Evolutionary conservation across 2,113 vertebrate species (phyloP).

Genomic region (Tyto alba): DNA sequence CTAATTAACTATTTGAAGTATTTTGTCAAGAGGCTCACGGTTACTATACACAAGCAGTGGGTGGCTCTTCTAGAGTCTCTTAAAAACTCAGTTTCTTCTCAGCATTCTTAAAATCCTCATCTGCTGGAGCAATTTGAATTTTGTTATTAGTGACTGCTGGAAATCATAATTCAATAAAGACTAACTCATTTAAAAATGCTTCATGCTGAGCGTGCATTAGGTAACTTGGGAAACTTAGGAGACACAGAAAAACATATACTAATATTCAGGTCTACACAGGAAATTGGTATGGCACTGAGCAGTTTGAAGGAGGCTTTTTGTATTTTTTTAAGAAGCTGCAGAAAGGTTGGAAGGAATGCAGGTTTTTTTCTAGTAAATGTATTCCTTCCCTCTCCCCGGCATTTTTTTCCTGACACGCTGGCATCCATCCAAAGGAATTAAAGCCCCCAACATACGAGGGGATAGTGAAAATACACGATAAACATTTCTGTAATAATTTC

Average conservation of each 20-base stretch:
- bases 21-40: conserved; percentile 66
- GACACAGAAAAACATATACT: conserved; percentile 64
- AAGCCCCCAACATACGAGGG: neutral
- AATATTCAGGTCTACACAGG: conserved; percentile 63
- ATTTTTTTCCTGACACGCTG: neutral
- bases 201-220: conserved; percentile 88
- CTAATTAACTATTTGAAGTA: conserved; percentile 80
- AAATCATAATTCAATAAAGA: conserved; percentile 93
- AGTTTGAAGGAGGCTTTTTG: conserved; percentile 66
- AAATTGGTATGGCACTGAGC: conserved; percentile 68
- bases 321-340: conserved; percentile 62
- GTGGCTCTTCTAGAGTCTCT: conserved; percentile 71
- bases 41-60: conserved; percentile 70
- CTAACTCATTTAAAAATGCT: conserved; percentile 91
- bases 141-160: conserved; percentile 93
- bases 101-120: conserved; percentile 76
- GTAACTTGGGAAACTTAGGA: conserved; percentile 71
- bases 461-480: conserved; percentile 2
- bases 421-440: neutral
- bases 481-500: conserved; percentile 42
- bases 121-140: conserved; percentile 95
- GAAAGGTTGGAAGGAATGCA: conserved; percentile 54
- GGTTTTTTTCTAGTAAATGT: conserved; percentile 35
- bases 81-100: conserved; percentile 72
- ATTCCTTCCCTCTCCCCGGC: conserved; percentile 42